phyloP scores from a whole-genome alignment of 2,113 vertebrate genomes.

The Cyanoliseus patagonus region DNA sequence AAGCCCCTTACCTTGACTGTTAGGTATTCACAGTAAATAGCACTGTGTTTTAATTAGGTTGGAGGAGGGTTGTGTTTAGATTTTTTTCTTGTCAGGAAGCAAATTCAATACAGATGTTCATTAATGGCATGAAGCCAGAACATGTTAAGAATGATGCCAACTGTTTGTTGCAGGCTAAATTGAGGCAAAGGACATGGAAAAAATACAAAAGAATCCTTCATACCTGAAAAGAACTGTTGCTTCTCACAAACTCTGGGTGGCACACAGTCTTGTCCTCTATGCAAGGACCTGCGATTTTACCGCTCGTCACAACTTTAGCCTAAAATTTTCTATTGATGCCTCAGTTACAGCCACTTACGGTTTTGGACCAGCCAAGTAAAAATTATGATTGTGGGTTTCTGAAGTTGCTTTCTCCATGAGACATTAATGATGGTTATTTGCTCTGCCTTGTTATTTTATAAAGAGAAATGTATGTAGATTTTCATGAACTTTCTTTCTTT shows the following conservation, averaged over 20 bases:
- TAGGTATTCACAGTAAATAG: background rate
- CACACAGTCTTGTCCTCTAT: background rate
- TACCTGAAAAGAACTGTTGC: background rate
- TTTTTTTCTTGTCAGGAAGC: background rate
- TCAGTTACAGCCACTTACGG: background rate
- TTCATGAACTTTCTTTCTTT: background rate
- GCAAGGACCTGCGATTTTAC: background rate
- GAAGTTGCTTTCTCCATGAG: background rate
- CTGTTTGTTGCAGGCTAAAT: background rate
- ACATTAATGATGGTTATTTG: background rate
- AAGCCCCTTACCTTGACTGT: fast-evolving
- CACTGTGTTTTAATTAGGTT: background rate
- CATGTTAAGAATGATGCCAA: background rate
- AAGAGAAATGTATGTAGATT: background rate
- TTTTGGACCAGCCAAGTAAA: background rate
- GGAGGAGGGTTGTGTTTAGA: background rate
- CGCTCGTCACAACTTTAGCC: background rate
- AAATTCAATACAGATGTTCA: background rate
- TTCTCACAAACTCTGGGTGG: background rate
- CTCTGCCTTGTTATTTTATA: background rate
- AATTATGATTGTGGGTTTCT: background rate
- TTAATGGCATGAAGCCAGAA: background rate
- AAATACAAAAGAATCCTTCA: background rate
- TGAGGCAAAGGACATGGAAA: background rate
- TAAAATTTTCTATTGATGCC: background rate